Evolutionary conservation across 2,113 vertebrate species (phyloP), one percentile per base, ranked within the genome.

Genomic region (Phasianus colchicus): DNA sequence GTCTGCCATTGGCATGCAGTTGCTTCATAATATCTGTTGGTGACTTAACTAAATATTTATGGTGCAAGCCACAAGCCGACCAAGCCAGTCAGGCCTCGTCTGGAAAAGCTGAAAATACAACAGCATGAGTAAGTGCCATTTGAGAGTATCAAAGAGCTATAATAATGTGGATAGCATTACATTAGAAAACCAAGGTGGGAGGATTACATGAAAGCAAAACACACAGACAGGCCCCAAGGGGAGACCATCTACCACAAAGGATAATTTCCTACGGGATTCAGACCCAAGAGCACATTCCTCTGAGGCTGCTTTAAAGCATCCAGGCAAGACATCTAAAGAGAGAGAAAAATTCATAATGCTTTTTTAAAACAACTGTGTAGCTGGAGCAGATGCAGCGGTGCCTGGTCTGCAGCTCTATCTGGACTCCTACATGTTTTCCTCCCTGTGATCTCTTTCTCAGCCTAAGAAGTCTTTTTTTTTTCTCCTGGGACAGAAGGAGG

Each of bases 181-280:
- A 88, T 92, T 93, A 89, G 77, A 96, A 96, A 95, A 93, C 90
- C 88, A 95, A 95, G 90, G 95, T 91, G 89, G 95, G 93, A 93
- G 91, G 90, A 95, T 94, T 95, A 95, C 92, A 96, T 88, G 86
- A 96, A 96, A 96, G 91, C 81, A 96, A 94, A 96, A 93, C 88
- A 94, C 70, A 92, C 91, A 94, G 95, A 96, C 94, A 92, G 91
- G 91, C 95, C 95, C 93, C 93, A 85, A 86, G 92, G 94, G 96
- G 91, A 94, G 79, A 96, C 80, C 80, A 93, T 96, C 87, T 65
- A 95, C 93, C 93, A 90, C 92, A 90, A 96, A 96, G 80, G 63
- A 95, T 95, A 95, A 93, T 91, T 96, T 96, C 97, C 97, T 97
- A 54, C 2, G 94, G 96, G 96, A 96, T 92, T 93, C 81, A 94